Evolutionary conservation across 2,113 vertebrate genomes (phyloP), one percentile per base, ranked within the genome.

Genomic region (Mesoclemmys tuberculata): DNA sequence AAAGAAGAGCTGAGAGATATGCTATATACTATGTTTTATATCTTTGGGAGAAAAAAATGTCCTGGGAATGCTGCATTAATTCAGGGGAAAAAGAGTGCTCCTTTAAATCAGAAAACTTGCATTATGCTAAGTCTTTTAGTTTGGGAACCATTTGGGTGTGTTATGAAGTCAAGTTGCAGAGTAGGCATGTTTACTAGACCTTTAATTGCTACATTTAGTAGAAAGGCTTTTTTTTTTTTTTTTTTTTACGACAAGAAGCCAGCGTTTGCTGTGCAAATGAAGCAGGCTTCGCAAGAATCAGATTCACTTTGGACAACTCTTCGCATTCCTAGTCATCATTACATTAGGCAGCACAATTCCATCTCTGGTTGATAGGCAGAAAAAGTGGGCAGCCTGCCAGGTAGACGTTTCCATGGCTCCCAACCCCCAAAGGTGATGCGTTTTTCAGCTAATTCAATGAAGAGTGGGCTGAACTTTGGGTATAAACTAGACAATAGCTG

Each of bases 401-500:
- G 98, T 99, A 98, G 98, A 99, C 98, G 99, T 99, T 99, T 99
- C 99, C 99, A 99, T 99, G 99, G 98, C 99, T 99, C 98, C 99
- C 99, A 99, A 98, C 98, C 98, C 98, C 97, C 98, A 99, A 99
- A 99, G 99, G 98, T 99, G 98, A 98, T 99, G 98, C 98, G 98
- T 99, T 99, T 98, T 98, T 98, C 98, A 98, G 98, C 98, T 98
- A 98, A 98, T 98, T 98, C 98, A 98, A 98, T 98, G 98, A 98
- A 98, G 97, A 99, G 98, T 98, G 98, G 98, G 98, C 98, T 98
- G 98, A 98, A 99, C 98, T 98, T 98, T 98, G 98, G 96, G 98
- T 99, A 99, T 98, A 98, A 98, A 99, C 98, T 98, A 99, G 99
- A 99, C 99, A 99, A 99, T 99, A 99, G 99, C 99, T 99, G 98